Conservation (phyloP, 2,113 vertebrate species). For the Myodes glareolus region DNA sequence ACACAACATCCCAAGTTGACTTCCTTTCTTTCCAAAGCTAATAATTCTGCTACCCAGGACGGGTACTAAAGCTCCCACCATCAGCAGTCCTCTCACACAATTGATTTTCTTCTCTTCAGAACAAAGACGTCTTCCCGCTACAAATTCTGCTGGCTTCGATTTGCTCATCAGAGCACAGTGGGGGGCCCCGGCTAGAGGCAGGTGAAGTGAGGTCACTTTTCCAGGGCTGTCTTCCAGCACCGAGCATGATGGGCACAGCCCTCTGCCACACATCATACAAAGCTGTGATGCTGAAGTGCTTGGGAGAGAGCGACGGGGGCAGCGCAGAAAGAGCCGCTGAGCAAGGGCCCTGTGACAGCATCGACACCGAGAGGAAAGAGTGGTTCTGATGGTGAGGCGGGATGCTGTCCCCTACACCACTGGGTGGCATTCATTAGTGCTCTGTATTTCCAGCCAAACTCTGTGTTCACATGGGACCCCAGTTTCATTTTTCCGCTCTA, state of each 20-base stretch:
- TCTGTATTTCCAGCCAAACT: background rate
- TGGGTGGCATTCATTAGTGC: background rate
- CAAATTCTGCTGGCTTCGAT: background rate
- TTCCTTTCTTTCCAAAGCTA: constrained; percentile 76
- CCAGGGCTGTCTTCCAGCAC: background rate
- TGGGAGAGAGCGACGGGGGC: fast-evolving
- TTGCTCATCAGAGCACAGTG: background rate
- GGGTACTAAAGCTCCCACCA: constrained; percentile 25
- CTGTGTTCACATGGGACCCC: background rate
- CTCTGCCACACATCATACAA: too few species aligned
- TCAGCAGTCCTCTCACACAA: constrained; percentile 35
- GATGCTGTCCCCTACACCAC: background rate
- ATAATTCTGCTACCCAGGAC: constrained; percentile 36
- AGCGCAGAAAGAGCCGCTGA: background rate
- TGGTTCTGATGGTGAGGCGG: background rate
- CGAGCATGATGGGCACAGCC: fast-evolving
- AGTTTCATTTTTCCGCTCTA: background rate
- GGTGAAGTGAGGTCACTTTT: background rate
- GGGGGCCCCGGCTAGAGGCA: background rate
- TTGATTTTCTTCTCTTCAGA: constrained; percentile 42
- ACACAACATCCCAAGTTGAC: constrained; percentile 13
- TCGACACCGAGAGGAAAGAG: fast-evolving
- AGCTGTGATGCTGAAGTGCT: background rate
- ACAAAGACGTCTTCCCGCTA: background rate
- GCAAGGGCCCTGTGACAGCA: fast-evolving